Percentiles rank a stretch among this genome's conserved stretches.
phyloP scores from a whole-genome alignment of 2,113 vertebrate genomes.

The Bubalus kerabau region DNA sequence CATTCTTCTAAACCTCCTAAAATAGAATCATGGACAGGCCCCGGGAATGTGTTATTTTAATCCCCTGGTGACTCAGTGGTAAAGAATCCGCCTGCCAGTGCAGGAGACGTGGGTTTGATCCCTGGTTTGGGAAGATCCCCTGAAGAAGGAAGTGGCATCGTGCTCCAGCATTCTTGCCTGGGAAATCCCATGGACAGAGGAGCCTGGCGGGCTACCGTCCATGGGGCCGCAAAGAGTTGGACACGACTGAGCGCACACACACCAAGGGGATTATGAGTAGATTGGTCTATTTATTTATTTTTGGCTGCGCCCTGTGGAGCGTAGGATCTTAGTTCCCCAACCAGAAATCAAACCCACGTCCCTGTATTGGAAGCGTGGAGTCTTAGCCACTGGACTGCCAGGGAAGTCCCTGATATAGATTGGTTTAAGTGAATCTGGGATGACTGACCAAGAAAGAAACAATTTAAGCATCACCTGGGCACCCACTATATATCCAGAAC shows the following conservation, averaged over 20 bases:
- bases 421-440: background rate
- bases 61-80: background rate
- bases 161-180: background rate
- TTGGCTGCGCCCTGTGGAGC: background rate
- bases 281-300: background rate
- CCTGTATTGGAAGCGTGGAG: background rate
- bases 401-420: background rate
- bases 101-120: background rate
- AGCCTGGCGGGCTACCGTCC: background rate
- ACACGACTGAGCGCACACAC: background rate
- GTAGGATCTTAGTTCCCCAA: background rate
- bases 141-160: background rate
- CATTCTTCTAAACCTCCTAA: background rate
- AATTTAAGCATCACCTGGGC: background rate
- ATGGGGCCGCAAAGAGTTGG: background rate
- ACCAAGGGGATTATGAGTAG: background rate
- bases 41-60: background rate
- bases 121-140: background rate
- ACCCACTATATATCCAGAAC: background rate
- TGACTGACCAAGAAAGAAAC: background rate
- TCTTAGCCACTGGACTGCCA: background rate
- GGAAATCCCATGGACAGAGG: background rate
- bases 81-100: background rate
- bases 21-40: accelerated
- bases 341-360: background rate